phyloP scores from a whole-genome alignment of 2,888 invertebrate genomes.

The Synergus itoensis region DNA sequence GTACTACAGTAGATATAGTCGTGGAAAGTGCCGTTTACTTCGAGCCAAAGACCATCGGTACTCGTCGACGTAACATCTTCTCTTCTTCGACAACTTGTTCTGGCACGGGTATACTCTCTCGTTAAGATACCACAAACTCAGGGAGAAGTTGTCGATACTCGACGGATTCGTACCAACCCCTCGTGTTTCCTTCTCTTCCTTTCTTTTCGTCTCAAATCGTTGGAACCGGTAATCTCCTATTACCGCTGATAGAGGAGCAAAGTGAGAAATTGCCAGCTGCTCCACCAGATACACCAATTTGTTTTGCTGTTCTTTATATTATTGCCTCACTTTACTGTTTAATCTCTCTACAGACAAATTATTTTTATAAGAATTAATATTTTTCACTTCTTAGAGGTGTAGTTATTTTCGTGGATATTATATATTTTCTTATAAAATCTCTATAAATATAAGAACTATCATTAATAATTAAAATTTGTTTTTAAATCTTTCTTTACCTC shows the following conservation, averaged over 20 bases:
- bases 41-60: constrained; percentile 37
- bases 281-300: constrained; percentile 1
- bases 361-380: no score
- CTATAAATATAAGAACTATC: no score
- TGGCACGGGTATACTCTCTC: constrained; percentile 41
- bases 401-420: no score
- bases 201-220: not conserved
- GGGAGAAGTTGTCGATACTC: constrained; percentile 39
- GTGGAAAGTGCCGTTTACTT: constrained; percentile 26
- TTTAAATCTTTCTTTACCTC: no score
- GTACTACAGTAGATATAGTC: constrained; percentile 1
- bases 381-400: no score
- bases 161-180: not conserved
- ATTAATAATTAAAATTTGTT: no score
- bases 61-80: constrained; percentile 16
- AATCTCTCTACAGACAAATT: no score
- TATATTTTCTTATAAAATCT: no score
- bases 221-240: constrained; percentile 1
- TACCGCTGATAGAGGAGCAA: constrained; percentile 2
- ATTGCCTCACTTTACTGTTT: no score
- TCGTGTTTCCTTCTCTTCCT: not conserved
- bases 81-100: constrained; percentile 45
- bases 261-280: constrained; percentile 4
- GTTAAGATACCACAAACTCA: constrained; percentile 44
- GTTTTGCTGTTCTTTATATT: no score